Base-by-base conservation (phyloP, 2,113 vertebrate species). In the Pelobates fuscus region DNA sequence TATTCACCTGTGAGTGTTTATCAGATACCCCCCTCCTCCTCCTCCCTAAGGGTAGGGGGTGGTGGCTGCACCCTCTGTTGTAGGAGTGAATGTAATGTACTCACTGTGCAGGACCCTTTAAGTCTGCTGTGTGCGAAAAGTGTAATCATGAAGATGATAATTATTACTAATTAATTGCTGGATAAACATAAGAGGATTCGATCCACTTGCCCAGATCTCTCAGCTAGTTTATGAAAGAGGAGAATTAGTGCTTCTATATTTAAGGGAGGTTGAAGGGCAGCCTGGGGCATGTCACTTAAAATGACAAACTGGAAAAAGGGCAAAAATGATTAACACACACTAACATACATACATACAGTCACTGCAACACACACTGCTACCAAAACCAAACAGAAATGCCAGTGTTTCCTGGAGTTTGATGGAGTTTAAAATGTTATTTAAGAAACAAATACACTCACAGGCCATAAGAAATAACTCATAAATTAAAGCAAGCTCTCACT, bases 251-350 rank as follows among this genome's bases (percentile, higher is more conserved):
- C 15, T 71, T 71, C 29, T 58, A 72, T 62, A 72, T 63, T 63
- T 72, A 72, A 72, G 59, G 63, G 70, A 32, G 32, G 7, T 17
- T 20, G 52, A n/a, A 10, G 2, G n/a, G 8, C 71, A 18, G 78
- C 77, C 63, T 67, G 71, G 82, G 78, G 81, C 81, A 83, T 83
- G 78, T 70, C 43, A 25, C 18, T 49, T 46, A 26, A 25, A 63
- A 37, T 61, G 59, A 61, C 59, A 41, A 64, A 64, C 21, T 5
- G 62, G 17, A 43, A 43, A 21, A 64, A 41, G 30, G 37, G 8
- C 21, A 43, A 43, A 30, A 64, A 43, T 8, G 4, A 20, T 6
- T 21, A 23, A 55, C 20, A 2, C n/a, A 55, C 52, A 55, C 52
- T 17, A 20, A 55, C n/a, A 55, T 17, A 55, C n/a, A 55, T n/a